Evolutionary conservation across 2,888 invertebrate genomes (phyloP), one percentile per base, ranked within the genome.

Genomic region (Dolomedes plantarius): DNA sequence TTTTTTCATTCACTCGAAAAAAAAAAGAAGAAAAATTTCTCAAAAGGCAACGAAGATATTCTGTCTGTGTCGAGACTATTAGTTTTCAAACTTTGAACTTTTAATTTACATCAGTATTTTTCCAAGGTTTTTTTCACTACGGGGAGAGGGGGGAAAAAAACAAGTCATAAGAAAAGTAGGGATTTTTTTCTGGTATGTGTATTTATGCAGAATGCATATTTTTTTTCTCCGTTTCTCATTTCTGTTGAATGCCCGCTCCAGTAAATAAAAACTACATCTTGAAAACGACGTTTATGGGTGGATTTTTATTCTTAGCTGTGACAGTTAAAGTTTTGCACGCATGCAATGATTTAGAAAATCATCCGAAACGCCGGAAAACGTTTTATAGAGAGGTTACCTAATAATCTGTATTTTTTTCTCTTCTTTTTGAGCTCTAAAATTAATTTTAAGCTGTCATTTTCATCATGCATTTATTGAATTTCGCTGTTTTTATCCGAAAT

Each of bases 81-180:
- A 62, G 27, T 62, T 62, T 62, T 50, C 27, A 62, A 62, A 62
- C 62, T 62, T 28, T 62, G 62, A 62, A 62, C 62, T 62, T 62
- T 62, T 62, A 62, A 62, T 62, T 62, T 28, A 62, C 11, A 28
- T 28, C 62, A 6, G 5, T 28, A 13, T 62, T 62, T 62, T 62
- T 7, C 27, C 9, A 7, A 36, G 36, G 6, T n/a, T n/a, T n/a
- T n/a, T n/a, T n/a, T n/a, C n/a, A n/a, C n/a, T n/a, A n/a, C n/a
- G n/a, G n/a, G n/a, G n/a, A n/a, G n/a, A n/a, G n/a, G 36, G 7
- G 36, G 36, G 36, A 36, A 36, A 36, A 36, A 36, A 36, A 36
- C 9, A n/a, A n/a, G 5, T 36, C 7, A 36, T 36, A 36, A 36
- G n/a, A 36, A 36, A 36, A 36, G 36, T 5, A 36, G 36, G 7